Evolutionary conservation across 2,888 invertebrate genomes (phyloP).

Genomic region (Lydus trimaculatus): DNA sequence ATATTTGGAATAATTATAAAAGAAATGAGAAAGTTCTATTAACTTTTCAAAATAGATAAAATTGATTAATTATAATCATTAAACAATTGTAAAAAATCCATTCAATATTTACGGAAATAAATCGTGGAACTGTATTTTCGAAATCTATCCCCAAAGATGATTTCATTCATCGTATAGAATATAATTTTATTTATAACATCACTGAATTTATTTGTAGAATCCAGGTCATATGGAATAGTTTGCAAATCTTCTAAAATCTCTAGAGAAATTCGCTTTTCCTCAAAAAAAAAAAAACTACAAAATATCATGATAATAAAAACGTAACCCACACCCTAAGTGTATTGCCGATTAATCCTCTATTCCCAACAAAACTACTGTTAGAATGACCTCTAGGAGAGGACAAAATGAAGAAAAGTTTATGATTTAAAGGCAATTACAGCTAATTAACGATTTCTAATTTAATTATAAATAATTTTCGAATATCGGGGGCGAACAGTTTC

Average conservation of each 20-base stretch:
- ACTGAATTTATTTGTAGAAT: background rate
- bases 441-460: background rate
- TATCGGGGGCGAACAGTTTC: background rate
- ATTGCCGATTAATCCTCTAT: too few relatives aligned
- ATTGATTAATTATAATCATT: slow-evolving; percentile 1
- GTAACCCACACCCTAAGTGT: background rate
- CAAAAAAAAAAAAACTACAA: background rate
- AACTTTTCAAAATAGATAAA: background rate
- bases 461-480: background rate
- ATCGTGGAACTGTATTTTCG: background rate
- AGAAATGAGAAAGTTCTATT: background rate
- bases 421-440: background rate
- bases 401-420: too few relatives aligned
- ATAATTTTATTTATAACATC: background rate
- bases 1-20: background rate
- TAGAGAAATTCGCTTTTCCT: background rate
- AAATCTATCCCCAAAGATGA: background rate
- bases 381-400: too few relatives aligned
- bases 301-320: background rate
- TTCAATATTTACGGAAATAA: background rate
- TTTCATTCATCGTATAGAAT: background rate
- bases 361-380: too few relatives aligned
- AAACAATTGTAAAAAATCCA: background rate
- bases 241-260: background rate
- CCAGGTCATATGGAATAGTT: background rate